Evolutionary conservation across 2,888 invertebrate species (phyloP), one percentile per base, ranked within the genome.

Genomic region (Phorcus lineatus): DNA sequence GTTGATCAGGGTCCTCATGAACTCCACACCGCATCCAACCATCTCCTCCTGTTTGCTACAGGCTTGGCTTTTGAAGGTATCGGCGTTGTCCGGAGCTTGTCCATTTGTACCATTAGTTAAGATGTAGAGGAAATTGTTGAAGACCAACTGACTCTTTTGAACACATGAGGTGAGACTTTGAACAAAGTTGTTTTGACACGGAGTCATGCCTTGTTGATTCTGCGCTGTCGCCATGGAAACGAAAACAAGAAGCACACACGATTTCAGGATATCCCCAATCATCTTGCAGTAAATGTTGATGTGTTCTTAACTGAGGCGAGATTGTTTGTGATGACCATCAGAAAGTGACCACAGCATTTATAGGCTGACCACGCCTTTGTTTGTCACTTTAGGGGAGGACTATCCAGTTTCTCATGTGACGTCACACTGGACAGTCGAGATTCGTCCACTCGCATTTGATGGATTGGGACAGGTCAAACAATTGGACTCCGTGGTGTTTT

Each of bases 81-180:
- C 77, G 9, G 47, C n/a, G 40, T 54, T 55, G n/a, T 53, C 76
- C 2, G 84, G 84, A 1, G 80, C 79, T 52, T 74, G 53, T 9
- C 80, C 82, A 6, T 78, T 75, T 11, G 67, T 52, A 22, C 82
- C 81, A 53, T 85, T 83, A 16, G 83, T 82, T 52, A 81, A 78
- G n/a, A 85, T 78, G 80, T 80, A 85, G 28, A 84, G 74, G 78
- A 84, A 83, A 62, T 82, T 80, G 19, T 74, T 75, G 2, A 75
- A 54, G 22, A 13, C 70, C 54, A 80, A 47, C 36, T 54, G 36
- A 40, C 74, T 52, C n/a, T 75, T 76, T 57, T 75, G 75, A 28
- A 80, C 66, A 66, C 80, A 80, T 1, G 17, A 22, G 53, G 57
- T 75, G 75, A 80, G 66, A 22, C 66, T 80, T 16, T 55, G 36